phyloP scores from a whole-genome alignment of 2,113 vertebrate species.

The Caranx ignobilis region DNA sequence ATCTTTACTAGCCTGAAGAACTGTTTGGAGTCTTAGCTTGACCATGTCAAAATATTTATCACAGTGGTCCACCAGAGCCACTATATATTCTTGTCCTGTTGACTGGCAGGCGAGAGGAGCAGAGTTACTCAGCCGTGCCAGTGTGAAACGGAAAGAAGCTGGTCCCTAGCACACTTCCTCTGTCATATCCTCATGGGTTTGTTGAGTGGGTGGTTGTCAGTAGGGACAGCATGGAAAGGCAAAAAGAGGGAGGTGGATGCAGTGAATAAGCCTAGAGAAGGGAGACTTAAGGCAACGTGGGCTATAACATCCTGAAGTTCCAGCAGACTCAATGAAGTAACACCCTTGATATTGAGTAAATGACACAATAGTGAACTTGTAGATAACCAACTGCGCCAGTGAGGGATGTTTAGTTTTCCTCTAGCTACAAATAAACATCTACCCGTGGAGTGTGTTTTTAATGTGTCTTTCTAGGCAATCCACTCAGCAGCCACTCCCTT shows the following conservation, averaged over 20 bases:
- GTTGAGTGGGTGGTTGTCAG: constrained; percentile 49
- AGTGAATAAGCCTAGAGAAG: constrained; percentile 4
- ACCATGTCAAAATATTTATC: constrained; percentile 36
- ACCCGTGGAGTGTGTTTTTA: constrained; percentile 42
- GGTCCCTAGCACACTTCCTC: constrained; percentile 78
- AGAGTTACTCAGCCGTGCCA: constrained; percentile 44
- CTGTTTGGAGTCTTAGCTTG: constrained; percentile 18
- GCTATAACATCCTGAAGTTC: constrained; percentile 7
- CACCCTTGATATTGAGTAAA: background rate
- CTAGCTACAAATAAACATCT: constrained; percentile 48
- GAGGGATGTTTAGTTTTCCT: constrained; percentile 12
- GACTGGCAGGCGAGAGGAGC: constrained; percentile 34
- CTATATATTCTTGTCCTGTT: constrained; percentile 22
- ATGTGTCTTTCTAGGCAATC: constrained; percentile 33
- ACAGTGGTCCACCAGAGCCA: background rate
- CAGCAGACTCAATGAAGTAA: background rate
- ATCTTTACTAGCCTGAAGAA: background rate
- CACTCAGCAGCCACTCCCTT: constrained; percentile 66
- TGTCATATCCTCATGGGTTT: constrained; percentile 77
- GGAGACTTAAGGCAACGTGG: background rate
- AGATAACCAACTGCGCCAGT: background rate
- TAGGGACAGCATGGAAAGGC: constrained; percentile 30
- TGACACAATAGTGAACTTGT: constrained; percentile 15
- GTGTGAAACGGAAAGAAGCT: constrained; percentile 77
- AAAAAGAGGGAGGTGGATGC: background rate